Evolutionary conservation across 2,797 vertebrate genomes (phyloP), one percentile per base, ranked within the genome.

Genomic region (Pempheris klunzingeri): DNA sequence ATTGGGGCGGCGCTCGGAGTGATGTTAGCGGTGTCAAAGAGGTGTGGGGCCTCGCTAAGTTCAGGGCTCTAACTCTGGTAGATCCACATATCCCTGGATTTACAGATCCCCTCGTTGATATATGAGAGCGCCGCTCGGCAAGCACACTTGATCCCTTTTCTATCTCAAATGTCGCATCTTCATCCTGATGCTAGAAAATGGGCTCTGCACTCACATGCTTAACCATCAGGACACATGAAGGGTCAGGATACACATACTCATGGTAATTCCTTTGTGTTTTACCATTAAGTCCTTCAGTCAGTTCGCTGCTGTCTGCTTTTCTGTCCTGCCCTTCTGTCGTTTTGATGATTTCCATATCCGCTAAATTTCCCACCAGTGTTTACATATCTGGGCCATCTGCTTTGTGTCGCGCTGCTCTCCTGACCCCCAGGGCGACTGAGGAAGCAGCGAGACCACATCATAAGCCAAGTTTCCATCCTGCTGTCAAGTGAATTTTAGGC

Each of bases 61-160:
- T 67, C 5, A 3, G 46, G 68, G 61, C 66, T 79, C 59, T n/a
- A 4, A 32, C 28, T 50, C 5, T 7, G 24, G 64, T 52, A 20
- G 62, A 34, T 39, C 58, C 79, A 36, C 66, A 78, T 26, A 82
- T 84, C 81, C 59, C 58, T 47, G 86, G 88, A 82, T 85, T 88
- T 90, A 80, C 81, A 65, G 70, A 69, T 72, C 43, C 65, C 59
- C 68, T 43, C 14, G 1, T 7, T 3, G 76, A 78, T 64, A 30
- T 62, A 59, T 47, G 64, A 69, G 69, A 13, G 55, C 6, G 24
- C 61, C 14, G 5, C 59, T 79, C 22, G 2, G 30, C 55, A 28
- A 76, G 75, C 39, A 74, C 72, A 63, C 70, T 80, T 80, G 71
- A 86, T 89, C 82, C 83, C 32, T 36, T 74, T 55, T 38, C 62